Base-by-base conservation (phyloP, 1,140 invertebrate species). In the Drosophila rufa region DNA sequence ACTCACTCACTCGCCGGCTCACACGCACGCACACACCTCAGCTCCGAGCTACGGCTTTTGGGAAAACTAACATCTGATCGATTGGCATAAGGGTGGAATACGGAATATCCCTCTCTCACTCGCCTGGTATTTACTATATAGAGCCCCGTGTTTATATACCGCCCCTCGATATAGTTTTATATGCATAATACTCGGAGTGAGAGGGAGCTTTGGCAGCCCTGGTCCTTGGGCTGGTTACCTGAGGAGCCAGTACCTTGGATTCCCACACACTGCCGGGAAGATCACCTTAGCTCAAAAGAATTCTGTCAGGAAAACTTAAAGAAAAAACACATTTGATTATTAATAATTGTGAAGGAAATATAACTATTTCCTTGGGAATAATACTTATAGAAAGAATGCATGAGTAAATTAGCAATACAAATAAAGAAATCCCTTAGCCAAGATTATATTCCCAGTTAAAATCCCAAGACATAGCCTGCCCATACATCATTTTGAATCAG, bases 41-140 rank as follows among this genome's bases (percentile, higher is more conserved):
- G 14, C 27, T 30, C 27, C 27, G 27, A 30, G 27, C 62, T 70
- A 53, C 56, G 65, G 66, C 68, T 80, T 91, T 91, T 91, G 91
- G 91, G 91, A 92, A 92, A 92, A 91, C 91, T 92, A 92, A 92
- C 91, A 92, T 92, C 91, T 92, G 91, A 92, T 92, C 89, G 48
- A 73, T 58, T 51, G 70, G 53, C 33, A 58, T 50, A 74, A 73
- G 70, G 70, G 70, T 74, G 70, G 70, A 73, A 22, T 55, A 17
- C 33, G 27, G 67, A 73, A 22, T 55, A 17, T 40, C 27, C 17
- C 42, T 42, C 62, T 68, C 53, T 62, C 22, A 17, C 40, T 68
- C 12, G 47, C 25, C 40, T 17, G 53, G 55, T 56, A 60, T 70
- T 61, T 69, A 62, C 67, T 45, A 66, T 78, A 48, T 25, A 27